These are phyloP conservation scores for Ptilodon capucinus DNA, from an alignment of 2,888 invertebrate species.

Conservation along the genomic window DNA sequence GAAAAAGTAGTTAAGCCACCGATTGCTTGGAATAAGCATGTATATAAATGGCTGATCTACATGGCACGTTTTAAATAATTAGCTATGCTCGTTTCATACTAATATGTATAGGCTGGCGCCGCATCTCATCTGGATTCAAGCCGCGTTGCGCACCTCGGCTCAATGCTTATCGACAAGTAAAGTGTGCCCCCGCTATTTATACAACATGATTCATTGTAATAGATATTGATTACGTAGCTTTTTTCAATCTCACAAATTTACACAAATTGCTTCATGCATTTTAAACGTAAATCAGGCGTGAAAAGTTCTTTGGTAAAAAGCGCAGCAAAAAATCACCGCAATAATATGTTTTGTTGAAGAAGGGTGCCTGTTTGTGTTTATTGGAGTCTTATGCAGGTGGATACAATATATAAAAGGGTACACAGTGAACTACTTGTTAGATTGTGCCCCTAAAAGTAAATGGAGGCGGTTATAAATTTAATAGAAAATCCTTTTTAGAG, in stretches of 20 bases:
- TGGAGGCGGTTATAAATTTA: neutral
- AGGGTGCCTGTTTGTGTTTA: neutral
- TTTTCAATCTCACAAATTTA: neutral
- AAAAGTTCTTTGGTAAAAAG: neutral
- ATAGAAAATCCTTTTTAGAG: neutral
- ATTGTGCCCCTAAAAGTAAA: neutral
- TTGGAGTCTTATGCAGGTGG: neutral
- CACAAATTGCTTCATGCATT: neutral
- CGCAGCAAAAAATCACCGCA: neutral
- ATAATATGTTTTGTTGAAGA: neutral
- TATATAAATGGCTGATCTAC: slow-evolving; percentile 27
- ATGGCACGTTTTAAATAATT: slow-evolving; percentile 56
- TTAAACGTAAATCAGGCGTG: slow-evolving; percentile 1
- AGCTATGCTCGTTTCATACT: slow-evolving; percentile 55
- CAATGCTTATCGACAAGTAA: slow-evolving; percentile 21
- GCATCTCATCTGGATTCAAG: slow-evolving; percentile 63
- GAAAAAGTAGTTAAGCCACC: slow-evolving; percentile 15
- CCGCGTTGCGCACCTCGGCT: slow-evolving; percentile 31
- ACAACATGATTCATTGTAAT: slow-evolving; percentile 5
- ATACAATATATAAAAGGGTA: neutral
- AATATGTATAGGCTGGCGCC: slow-evolving; percentile 59
- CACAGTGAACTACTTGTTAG: neutral
- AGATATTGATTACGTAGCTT: neutral
- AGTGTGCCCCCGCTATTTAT: slow-evolving; percentile 17
- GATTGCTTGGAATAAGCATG: slow-evolving; percentile 18